Percentiles rank a stretch among this genome's conserved stretches.
These are phyloP conservation scores for Vollenhovia emeryi DNA, from an alignment of 1,140 invertebrate species.

Conservation along the genomic window DNA sequence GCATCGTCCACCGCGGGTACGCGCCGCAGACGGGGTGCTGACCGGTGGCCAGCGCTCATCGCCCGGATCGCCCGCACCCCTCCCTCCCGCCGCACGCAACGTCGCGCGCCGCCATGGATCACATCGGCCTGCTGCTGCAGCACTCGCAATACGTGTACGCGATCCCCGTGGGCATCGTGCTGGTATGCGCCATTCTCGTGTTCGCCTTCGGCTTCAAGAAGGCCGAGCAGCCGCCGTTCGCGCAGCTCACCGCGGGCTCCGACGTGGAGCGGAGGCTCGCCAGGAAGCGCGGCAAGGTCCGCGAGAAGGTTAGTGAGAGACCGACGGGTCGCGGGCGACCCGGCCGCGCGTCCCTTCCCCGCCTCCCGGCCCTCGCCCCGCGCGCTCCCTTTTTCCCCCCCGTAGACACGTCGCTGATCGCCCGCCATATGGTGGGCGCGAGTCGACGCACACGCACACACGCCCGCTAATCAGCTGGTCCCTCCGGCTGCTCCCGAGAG, in stretches of 20 bases:
- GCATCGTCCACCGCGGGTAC: slow-evolving; percentile 34
- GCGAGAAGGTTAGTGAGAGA: slow-evolving; percentile 88
- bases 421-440: slow-evolving; percentile 73
- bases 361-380: background rate
- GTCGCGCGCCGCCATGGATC: slow-evolving; percentile 74
- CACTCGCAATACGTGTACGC: slow-evolving; percentile 82
- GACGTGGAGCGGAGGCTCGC: slow-evolving; percentile 88
- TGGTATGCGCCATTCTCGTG: slow-evolving; percentile 88
- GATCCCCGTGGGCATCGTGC: slow-evolving; percentile 88
- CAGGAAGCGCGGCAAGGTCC: slow-evolving; percentile 88
- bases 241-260: slow-evolving; percentile 87
- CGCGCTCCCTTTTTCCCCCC: background rate
- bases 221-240: slow-evolving; percentile 90
- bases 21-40: background rate
- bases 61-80: too few species aligned
- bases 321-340: background rate
- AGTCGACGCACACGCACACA: slow-evolving; percentile 58
- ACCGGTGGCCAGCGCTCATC: background rate
- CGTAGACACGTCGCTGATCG: background rate
- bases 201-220: slow-evolving; percentile 91
- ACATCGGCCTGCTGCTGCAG: slow-evolving; percentile 75
- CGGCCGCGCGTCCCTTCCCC: background rate
- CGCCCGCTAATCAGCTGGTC: slow-evolving; percentile 73
- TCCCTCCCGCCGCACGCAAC: too few species aligned
- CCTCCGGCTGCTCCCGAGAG: slow-evolving; percentile 6